phyloP scores from a whole-genome alignment of 2,113 vertebrate genomes.

The Pycnonotus jocosus region DNA sequence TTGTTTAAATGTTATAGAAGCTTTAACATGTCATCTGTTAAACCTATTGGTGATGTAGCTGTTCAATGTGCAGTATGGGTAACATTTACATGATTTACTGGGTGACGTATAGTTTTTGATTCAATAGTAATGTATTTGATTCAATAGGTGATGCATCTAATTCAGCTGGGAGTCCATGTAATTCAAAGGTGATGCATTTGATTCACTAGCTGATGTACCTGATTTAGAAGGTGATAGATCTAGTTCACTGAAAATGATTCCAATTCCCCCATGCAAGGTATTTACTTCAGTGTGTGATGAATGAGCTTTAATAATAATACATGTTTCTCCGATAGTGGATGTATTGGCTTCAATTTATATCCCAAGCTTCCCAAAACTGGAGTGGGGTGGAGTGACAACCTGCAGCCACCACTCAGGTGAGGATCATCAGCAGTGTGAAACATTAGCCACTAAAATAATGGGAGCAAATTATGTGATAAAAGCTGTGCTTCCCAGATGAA shows the following conservation, averaged over 20 bases:
- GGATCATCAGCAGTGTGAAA: background rate
- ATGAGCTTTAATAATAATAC: constrained; percentile 75
- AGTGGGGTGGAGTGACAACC: constrained; percentile 19
- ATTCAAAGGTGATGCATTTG: constrained; percentile 74
- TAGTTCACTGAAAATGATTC: constrained; percentile 66
- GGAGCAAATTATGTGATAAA: constrained; percentile 35
- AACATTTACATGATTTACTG: constrained; percentile 79
- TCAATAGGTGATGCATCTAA: constrained; percentile 72
- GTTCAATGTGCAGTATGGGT: constrained; percentile 63
- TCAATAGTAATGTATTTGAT: constrained; percentile 75
- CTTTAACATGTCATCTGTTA: constrained; percentile 73
- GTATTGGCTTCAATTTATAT: constrained; percentile 47
- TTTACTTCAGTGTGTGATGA: constrained; percentile 71
- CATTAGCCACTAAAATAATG: constrained; percentile 47
- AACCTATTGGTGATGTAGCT: constrained; percentile 67
- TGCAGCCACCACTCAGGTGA: constrained; percentile 11
- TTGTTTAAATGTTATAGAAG: constrained; percentile 73
- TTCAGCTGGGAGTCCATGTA: constrained; percentile 63
- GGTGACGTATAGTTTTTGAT: constrained; percentile 71
- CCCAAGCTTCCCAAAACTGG: background rate
- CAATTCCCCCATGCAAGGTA: constrained; percentile 62
- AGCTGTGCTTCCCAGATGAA: constrained; percentile 32
- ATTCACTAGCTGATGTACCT: constrained; percentile 75
- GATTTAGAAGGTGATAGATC: constrained; percentile 80
- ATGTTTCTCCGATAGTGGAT: constrained; percentile 46